Evolutionary conservation across 2,113 vertebrate species (phyloP).

Genomic region (Clinocottus analis): DNA sequence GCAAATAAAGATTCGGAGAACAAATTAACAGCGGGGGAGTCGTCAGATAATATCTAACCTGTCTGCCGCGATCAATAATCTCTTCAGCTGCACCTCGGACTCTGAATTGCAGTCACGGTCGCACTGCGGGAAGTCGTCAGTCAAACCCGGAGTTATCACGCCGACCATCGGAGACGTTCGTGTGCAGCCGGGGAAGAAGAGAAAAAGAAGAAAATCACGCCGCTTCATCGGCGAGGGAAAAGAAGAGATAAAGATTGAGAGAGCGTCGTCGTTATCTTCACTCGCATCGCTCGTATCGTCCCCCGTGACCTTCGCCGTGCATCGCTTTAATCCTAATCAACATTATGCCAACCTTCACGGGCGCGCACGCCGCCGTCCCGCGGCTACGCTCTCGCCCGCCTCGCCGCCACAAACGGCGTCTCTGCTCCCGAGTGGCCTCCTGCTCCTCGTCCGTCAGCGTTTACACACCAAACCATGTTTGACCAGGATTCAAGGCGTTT

Average conservation of each 20-base stretch:
- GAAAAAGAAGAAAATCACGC: neutral
- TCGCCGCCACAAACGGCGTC: slow-evolving; percentile 14
- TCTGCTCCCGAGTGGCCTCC: slow-evolving; percentile 35
- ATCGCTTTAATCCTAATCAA: slow-evolving; percentile 47
- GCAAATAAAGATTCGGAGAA: slow-evolving; percentile 18
- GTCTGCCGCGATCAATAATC: slow-evolving; percentile 40
- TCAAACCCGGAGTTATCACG: slow-evolving; percentile 19
- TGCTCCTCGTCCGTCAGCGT: slow-evolving; percentile 45
- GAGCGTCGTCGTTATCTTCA: slow-evolving; percentile 45
- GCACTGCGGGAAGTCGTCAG: slow-evolving; percentile 3
- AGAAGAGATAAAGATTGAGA: slow-evolving; percentile 38
- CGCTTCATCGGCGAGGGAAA: neutral
- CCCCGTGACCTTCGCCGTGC: slow-evolving; percentile 60
- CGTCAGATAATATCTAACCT: slow-evolving; percentile 13
- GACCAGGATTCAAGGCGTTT: slow-evolving; percentile 55
- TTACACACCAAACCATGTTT: slow-evolving; percentile 61
- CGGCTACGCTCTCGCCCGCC: slow-evolving; percentile 19
- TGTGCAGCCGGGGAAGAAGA: neutral
- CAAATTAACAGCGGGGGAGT: slow-evolving; percentile 32
- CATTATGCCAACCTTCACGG: slow-evolving; percentile 25
- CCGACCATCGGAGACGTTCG: slow-evolving; percentile 15
- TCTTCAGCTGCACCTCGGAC: slow-evolving; percentile 18
- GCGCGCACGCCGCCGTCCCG: slow-evolving; percentile 7
- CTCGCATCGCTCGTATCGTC: slow-evolving; percentile 32
- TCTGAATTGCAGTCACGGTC: slow-evolving; percentile 5